phyloP scores from a whole-genome alignment of 1,140 invertebrate species.

The Armadillidium nasatum region DNA sequence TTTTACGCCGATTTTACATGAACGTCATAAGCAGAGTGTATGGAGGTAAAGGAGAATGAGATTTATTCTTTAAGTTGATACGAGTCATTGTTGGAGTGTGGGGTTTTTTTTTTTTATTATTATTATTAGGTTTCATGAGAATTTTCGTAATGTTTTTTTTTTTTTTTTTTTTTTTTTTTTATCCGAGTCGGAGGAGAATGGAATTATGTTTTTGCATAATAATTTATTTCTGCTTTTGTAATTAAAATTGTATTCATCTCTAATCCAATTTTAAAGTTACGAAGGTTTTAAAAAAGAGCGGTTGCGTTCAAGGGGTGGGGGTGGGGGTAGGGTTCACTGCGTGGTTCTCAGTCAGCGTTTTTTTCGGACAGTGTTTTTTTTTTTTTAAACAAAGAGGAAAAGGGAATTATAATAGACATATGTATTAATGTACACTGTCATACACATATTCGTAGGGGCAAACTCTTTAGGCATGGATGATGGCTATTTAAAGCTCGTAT shows the following conservation, averaged over 20 bases:
- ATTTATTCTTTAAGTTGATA: constrained; percentile 11
- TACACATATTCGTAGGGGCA: no score
- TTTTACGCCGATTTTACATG: constrained; percentile 39
- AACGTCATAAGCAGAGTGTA: constrained; percentile 36
- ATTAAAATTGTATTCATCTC: constrained; percentile 42
- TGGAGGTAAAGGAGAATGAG: constrained; percentile 22
- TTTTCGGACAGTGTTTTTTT: no score
- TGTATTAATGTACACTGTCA: no score
- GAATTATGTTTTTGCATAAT: constrained; percentile 43
- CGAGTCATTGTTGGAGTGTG: background rate
- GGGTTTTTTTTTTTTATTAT: background rate
- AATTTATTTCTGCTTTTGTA: constrained; percentile 42
- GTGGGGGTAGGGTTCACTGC: no score
- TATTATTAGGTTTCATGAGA: constrained; percentile 7
- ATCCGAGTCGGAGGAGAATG: constrained; percentile 31
- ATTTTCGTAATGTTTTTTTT: constrained; percentile 17
- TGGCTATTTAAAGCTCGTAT: no score
- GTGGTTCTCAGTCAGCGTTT: no score
- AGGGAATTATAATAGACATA: no score
- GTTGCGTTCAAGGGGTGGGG: no score
- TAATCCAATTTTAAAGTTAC: background rate
- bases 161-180: constrained; percentile 10
- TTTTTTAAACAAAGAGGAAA: no score
- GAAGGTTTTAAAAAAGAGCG: no score
- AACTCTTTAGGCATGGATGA: no score